Percentiles rank a stretch among this genome's conserved stretches.
Evolutionary conservation across 2,113 vertebrate species (phyloP).

Genomic region (Castor canadensis): DNA sequence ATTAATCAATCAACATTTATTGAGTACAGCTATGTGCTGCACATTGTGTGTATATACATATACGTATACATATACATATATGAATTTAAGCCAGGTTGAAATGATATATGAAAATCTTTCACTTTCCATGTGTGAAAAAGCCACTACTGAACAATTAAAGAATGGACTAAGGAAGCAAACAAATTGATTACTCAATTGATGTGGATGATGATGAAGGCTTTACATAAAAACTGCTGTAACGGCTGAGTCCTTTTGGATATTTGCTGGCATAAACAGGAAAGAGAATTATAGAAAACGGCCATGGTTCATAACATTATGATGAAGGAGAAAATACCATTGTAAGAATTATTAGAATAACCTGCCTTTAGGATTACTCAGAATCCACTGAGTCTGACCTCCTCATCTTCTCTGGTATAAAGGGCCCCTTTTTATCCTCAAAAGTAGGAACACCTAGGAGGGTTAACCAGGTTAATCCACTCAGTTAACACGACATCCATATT

Average conservation of each 20-base stretch:
- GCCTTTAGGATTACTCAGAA: neutral
- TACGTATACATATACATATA: too few relatives aligned
- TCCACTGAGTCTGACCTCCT: neutral
- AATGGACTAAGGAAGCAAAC: neutral
- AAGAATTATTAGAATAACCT: neutral
- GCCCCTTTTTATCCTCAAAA: neutral
- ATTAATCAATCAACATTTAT: neutral
- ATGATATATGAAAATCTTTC: too few relatives aligned
- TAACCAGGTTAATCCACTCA: neutral
- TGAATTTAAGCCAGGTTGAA: too few relatives aligned
- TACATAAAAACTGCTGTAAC: neutral
- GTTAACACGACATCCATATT: neutral
- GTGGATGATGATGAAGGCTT: neutral
- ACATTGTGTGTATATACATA: neutral
- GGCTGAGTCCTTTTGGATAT: neutral
- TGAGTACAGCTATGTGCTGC: neutral
- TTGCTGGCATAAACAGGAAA: neutral
- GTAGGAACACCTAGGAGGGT: neutral
- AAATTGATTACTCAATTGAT: neutral
- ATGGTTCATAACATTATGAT: neutral
- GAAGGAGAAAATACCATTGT: neutral
- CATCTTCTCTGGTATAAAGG: neutral
- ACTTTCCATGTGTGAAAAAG: too few relatives aligned
- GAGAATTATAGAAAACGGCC: neutral
- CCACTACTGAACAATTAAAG: neutral